These are phyloP conservation scores for Hestina assimilis DNA, from an alignment of 1,140 invertebrate species.

Conservation along the genomic window DNA sequence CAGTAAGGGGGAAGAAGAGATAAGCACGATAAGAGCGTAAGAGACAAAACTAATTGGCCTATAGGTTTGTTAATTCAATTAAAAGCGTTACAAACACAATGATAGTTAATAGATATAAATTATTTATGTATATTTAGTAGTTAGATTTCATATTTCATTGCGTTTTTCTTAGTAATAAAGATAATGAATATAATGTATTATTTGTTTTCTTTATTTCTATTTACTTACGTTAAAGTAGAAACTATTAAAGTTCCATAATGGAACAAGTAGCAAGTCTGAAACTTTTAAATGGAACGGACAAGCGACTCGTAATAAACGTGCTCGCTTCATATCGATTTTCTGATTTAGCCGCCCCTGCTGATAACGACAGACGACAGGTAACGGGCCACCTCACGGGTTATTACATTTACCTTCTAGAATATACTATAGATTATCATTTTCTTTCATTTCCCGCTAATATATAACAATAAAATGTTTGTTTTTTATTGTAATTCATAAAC, in stretches of 20 bases:
- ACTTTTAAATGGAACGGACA: slow-evolving; percentile 46
- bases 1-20: slow-evolving; percentile 19
- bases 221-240: background rate
- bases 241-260: slow-evolving; percentile 6
- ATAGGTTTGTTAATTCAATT: too few relatives aligned
- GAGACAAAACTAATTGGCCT: too few relatives aligned
- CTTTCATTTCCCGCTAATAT: too few relatives aligned
- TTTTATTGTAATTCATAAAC: too few relatives aligned
- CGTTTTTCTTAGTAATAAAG: too few relatives aligned
- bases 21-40: background rate
- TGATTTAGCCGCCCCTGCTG: slow-evolving; percentile 69
- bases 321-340: slow-evolving; percentile 66
- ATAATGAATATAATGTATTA: too few relatives aligned
- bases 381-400: slow-evolving; percentile 15
- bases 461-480: too few relatives aligned
- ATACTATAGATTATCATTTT: background rate
- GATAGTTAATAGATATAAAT: too few relatives aligned
- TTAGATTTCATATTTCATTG: too few relatives aligned
- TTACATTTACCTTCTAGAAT: slow-evolving; percentile 2
- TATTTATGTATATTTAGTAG: too few relatives aligned
- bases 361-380: slow-evolving; percentile 61
- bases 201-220: too few relatives aligned
- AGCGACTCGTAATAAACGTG: slow-evolving; percentile 43
- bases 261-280: slow-evolving; percentile 27
- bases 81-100: too few relatives aligned